Evolutionary conservation across 2,797 vertebrate genomes (phyloP).

Genomic region (Takifugu rubripes): DNA sequence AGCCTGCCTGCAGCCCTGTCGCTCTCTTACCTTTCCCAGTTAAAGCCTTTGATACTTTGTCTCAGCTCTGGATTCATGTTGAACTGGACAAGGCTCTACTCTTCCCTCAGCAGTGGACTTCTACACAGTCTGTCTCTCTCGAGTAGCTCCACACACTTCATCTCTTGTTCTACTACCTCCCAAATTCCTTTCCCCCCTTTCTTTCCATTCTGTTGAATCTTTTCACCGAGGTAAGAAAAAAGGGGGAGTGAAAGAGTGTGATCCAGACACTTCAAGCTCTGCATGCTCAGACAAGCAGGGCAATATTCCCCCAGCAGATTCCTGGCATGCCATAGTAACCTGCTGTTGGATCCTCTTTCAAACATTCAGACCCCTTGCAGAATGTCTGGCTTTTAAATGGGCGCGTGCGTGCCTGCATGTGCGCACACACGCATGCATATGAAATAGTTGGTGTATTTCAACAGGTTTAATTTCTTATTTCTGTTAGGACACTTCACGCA

Average conservation of each 20-base stretch:
- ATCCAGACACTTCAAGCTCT: slow-evolving; percentile 55
- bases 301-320: slow-evolving; percentile 74
- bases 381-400: slow-evolving; percentile 27
- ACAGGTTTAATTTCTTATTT: no score
- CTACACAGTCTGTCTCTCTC: slow-evolving; percentile 33
- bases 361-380: slow-evolving; percentile 30
- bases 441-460: slow-evolving; percentile 17
- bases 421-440: slow-evolving; percentile 15
- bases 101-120: slow-evolving; percentile 46
- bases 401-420: slow-evolving; percentile 6
- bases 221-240: slow-evolving; percentile 38
- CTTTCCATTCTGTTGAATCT: slow-evolving; percentile 25
- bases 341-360: slow-evolving; percentile 73
- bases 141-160: slow-evolving; percentile 41
- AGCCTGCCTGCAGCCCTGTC: slow-evolving; percentile 51
- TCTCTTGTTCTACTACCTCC: slow-evolving; percentile 27
- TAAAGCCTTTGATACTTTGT: slow-evolving; percentile 71
- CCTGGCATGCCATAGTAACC: slow-evolving; percentile 82
- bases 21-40: slow-evolving; percentile 56
- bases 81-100: slow-evolving; percentile 57
- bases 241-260: slow-evolving; percentile 39
- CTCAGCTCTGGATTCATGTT: slow-evolving; percentile 65
- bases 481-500: no score
- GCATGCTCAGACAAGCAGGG: slow-evolving; percentile 76
- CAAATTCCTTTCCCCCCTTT: slow-evolving; percentile 29